These are phyloP conservation scores for Leptinotarsa tumamoca DNA, from an alignment of 2,888 invertebrate genomes.

Conservation along the genomic window DNA sequence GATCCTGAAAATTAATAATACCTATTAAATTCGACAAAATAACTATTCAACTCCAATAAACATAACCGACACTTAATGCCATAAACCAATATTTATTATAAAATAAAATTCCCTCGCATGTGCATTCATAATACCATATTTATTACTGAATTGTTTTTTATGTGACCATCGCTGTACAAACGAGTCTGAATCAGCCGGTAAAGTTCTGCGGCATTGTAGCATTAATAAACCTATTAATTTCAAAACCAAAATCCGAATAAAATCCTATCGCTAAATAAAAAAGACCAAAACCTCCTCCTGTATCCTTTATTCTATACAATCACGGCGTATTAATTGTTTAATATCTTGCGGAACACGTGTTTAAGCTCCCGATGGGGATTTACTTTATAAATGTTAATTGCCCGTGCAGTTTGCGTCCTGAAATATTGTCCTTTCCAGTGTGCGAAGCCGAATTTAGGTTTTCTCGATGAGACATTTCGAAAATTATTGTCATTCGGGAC, in stretches of 20 bases:
- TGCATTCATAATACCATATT: constrained; percentile 43
- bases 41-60: constrained; percentile 18
- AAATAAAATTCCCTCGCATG: constrained; percentile 33
- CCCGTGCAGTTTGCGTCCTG: constrained; percentile 53
- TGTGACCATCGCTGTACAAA: constrained; percentile 31
- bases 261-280: constrained; percentile 61
- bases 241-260: constrained; percentile 61
- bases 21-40: constrained; percentile 18
- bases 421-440: constrained; percentile 50
- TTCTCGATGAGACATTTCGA: constrained; percentile 22
- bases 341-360: constrained; percentile 66
- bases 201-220: constrained; percentile 52
- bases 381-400: constrained; percentile 66
- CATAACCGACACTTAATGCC: constrained; percentile 19
- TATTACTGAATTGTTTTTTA: constrained; percentile 47
- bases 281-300: constrained; percentile 54
- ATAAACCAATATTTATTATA: constrained; percentile 35
- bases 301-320: constrained; percentile 48
- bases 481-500: constrained; percentile 1
- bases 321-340: constrained; percentile 64
- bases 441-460: constrained; percentile 36
- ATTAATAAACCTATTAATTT: constrained; percentile 65
- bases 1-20: background rate
- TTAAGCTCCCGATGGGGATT: constrained; percentile 64
- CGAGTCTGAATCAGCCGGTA: constrained; percentile 47